These are phyloP conservation scores for Idaea aversata DNA, from an alignment of 2,888 invertebrate genomes.

Conservation along the genomic window DNA sequence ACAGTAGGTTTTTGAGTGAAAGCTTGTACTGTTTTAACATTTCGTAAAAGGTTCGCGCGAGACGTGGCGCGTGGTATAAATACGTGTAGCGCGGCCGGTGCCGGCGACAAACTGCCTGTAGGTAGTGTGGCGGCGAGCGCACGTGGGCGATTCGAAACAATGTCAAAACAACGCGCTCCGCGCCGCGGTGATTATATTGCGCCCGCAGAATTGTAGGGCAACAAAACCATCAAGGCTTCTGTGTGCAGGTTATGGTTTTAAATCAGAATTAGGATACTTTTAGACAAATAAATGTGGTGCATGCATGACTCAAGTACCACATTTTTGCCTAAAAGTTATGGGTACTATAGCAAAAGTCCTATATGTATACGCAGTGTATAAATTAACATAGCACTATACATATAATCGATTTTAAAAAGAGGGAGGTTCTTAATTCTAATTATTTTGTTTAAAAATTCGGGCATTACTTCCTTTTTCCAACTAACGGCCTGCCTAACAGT, in stretches of 20 bases:
- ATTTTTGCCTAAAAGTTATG: too few relatives aligned
- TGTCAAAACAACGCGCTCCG: slow-evolving; percentile 49
- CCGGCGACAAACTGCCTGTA: slow-evolving; percentile 58
- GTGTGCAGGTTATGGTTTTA: neutral
- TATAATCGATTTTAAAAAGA: too few relatives aligned
- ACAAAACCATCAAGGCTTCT: neutral
- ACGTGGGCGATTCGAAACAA: slow-evolving; percentile 55
- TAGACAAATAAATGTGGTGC: neutral
- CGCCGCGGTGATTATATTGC: slow-evolving; percentile 3
- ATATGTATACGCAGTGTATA: too few relatives aligned
- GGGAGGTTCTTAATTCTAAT: too few relatives aligned
- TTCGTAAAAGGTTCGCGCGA: slow-evolving; percentile 41
- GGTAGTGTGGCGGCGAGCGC: slow-evolving; percentile 37
- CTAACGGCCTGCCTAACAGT: too few relatives aligned
- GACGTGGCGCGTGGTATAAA: slow-evolving; percentile 28
- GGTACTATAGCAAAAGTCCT: too few relatives aligned
- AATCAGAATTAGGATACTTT: neutral
- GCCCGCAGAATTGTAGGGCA: neutral
- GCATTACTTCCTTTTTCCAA: too few relatives aligned
- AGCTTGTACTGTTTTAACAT: slow-evolving; percentile 51
- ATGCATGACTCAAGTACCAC: neutral
- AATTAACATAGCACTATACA: too few relatives aligned
- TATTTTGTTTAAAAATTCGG: too few relatives aligned
- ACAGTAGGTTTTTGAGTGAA: slow-evolving; percentile 33
- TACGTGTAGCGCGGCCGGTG: slow-evolving; percentile 52